These are phyloP conservation scores for Girardia tigrina DNA, from an alignment of 2,888 invertebrate species.

Conservation along the genomic window DNA sequence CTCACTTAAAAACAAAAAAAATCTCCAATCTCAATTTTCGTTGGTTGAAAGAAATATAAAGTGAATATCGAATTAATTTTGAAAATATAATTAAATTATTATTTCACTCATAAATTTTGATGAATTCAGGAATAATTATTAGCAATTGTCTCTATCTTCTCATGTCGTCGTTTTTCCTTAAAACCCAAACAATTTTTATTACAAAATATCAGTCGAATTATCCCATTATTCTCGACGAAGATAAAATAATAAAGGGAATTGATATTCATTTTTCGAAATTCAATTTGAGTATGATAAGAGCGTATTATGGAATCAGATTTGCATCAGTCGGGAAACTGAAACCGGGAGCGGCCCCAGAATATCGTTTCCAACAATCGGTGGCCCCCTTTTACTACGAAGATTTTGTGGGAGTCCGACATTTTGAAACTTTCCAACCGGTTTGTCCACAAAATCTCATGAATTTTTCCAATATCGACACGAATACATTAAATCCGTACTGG, in stretches of 20 bases:
- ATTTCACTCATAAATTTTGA: no score
- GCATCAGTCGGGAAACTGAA: constrained; percentile 59
- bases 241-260: constrained; percentile 27
- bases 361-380: constrained; percentile 33
- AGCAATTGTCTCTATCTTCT: no score
- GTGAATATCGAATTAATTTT: background rate
- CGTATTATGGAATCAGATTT: constrained; percentile 76
- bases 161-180: no score
- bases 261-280: background rate
- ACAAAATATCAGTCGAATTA: constrained; percentile 23
- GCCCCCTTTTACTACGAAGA: constrained; percentile 34
- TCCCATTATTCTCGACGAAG: constrained; percentile 26
- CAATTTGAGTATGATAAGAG: constrained; percentile 60
- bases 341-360: background rate
- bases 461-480: constrained; percentile 58
- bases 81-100: no score
- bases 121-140: no score
- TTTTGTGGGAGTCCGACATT: background rate
- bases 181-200: background rate
- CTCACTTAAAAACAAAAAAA: background rate
- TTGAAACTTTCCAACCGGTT: constrained; percentile 61
- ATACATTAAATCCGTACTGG: constrained; percentile 58
- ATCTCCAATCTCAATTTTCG: background rate
- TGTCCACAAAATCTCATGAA: constrained; percentile 77
- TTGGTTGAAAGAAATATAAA: background rate